Evolutionary conservation across 64 coral and sea anemone genomes (phyloP).

Genomic region (Stylophora pistillata): DNA sequence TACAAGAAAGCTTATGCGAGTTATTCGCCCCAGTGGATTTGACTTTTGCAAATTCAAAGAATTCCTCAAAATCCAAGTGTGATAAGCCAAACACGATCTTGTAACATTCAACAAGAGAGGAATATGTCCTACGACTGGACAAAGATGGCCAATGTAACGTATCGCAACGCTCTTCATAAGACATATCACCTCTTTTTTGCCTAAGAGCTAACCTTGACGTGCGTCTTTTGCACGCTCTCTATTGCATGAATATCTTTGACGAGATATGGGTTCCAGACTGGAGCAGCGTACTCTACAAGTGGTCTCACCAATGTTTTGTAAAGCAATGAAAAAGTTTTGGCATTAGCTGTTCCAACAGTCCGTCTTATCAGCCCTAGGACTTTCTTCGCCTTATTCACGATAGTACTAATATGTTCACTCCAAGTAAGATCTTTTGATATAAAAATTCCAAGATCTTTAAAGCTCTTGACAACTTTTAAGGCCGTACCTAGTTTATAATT

Average conservation of each 20-base stretch:
- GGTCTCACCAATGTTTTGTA: slow-evolving; percentile 11
- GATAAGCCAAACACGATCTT: background rate
- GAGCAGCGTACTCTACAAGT: slow-evolving; percentile 1
- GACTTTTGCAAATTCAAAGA: slow-evolving; percentile 21
- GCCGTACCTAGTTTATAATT: background rate
- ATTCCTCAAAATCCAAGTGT: background rate
- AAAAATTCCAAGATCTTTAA: slow-evolving; percentile 15
- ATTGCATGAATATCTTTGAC: slow-evolving; percentile 11
- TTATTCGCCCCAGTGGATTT: too few species aligned
- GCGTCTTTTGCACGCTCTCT: background rate
- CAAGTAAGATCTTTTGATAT: slow-evolving; percentile 15
- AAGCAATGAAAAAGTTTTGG: background rate
- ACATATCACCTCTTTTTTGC: slow-evolving; percentile 2
- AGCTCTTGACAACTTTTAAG: slow-evolving; percentile 7
- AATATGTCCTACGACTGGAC: background rate
- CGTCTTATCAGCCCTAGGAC: slow-evolving; percentile 12
- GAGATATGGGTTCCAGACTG: background rate
- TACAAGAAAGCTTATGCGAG: too few species aligned
- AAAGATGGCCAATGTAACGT: background rate
- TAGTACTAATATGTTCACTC: background rate
- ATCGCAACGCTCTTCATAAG: background rate
- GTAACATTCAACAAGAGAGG: background rate
- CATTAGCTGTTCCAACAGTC: slow-evolving; percentile 21
- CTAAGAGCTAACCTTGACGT: slow-evolving; percentile 1
- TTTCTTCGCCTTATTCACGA: slow-evolving; percentile 12